phyloP scores from a whole-genome alignment of 2,113 vertebrate species.

The Cisticola juncidis region DNA sequence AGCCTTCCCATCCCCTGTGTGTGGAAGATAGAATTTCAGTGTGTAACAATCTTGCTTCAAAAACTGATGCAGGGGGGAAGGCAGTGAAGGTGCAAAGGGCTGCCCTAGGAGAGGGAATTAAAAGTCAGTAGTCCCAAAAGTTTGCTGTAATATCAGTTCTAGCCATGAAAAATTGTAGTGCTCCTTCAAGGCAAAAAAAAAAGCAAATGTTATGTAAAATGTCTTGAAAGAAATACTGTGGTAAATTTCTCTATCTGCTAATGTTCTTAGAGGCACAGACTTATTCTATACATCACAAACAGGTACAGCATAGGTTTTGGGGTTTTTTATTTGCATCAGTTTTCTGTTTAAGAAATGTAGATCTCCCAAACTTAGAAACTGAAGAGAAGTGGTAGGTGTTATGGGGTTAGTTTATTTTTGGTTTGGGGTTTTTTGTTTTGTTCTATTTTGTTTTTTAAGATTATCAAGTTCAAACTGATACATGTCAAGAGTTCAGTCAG shows the following conservation, averaged over 20 bases:
- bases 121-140: neutral
- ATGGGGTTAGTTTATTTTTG: rapidly evolving
- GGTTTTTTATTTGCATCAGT: neutral
- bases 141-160: neutral
- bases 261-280: neutral
- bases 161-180: neutral
- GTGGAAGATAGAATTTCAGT: neutral
- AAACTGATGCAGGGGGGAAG: neutral
- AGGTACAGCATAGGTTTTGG: neutral
- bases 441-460: neutral
- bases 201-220: neutral
- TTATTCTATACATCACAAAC: neutral
- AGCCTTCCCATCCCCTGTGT: neutral
- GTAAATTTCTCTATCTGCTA: neutral
- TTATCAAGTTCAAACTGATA: neutral
- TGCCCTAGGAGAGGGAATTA: neutral
- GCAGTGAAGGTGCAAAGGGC: neutral
- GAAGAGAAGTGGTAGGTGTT: neutral
- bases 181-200: neutral
- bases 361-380: neutral
- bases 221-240: neutral
- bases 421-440: neutral
- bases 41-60: neutral
- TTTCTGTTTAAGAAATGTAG: neutral
- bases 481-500: neutral